Percentiles rank a stretch among this genome's conserved stretches.
Conservation (phyloP, 2,113 vertebrate species). For the Zootoca vivipara region DNA sequence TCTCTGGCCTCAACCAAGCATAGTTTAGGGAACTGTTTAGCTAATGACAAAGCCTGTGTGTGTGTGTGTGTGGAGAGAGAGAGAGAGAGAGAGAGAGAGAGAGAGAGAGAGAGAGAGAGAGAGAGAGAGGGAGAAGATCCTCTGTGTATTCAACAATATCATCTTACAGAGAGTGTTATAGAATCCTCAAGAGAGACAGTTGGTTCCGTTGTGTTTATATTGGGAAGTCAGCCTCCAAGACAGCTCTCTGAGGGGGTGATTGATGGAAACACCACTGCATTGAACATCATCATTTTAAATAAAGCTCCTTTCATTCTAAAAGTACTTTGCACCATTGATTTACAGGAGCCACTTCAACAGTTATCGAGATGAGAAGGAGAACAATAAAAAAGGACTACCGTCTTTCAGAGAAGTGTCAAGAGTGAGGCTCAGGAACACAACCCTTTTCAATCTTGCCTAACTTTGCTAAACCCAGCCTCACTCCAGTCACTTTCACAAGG, state of each 20-base stretch:
- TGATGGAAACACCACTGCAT: conserved; percentile 24
- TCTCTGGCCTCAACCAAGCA: neutral
- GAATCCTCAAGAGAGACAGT: neutral
- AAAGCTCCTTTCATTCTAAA: conserved; percentile 63
- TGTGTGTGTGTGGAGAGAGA: too few species aligned
- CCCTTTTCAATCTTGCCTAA: neutral
- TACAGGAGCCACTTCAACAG: conserved; percentile 67
- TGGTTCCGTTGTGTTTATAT: accelerated
- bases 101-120: too few species aligned
- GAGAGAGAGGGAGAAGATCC: neutral
- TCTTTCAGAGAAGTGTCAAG: conserved; percentile 27
- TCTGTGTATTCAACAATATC: neutral
- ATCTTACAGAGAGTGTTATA: neutral
- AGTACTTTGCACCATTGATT: conserved; percentile 56
- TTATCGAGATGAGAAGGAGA: conserved; percentile 39
- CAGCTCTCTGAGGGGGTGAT: accelerated
- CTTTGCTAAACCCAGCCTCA: neutral
- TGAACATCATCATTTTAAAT: conserved; percentile 47
- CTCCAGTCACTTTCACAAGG: neutral
- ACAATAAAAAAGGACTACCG: conserved; percentile 22
- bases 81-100: too few species aligned
- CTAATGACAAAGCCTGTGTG: neutral
- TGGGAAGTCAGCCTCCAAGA: neutral
- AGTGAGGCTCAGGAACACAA: conserved; percentile 30
- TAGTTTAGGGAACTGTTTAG: neutral